These are phyloP conservation scores for Geotrypetes seraphini DNA, from an alignment of 2,797 vertebrate species.

Conservation along the genomic window DNA sequence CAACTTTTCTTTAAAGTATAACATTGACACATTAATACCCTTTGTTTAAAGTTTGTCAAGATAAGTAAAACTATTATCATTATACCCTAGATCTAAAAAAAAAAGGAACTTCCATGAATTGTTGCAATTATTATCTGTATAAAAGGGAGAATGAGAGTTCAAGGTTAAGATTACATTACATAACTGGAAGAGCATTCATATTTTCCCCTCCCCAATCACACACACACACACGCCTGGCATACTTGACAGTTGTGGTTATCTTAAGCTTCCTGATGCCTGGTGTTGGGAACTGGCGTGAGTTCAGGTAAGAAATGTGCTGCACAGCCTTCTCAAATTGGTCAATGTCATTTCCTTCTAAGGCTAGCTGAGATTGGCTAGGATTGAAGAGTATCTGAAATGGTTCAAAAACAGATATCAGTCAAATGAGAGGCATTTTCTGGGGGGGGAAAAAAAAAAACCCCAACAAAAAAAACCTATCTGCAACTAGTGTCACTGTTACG, in stretches of 20 bases:
- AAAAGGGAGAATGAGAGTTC: too few species aligned
- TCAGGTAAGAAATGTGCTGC: slow-evolving; percentile 88
- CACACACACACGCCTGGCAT: slow-evolving; percentile 13
- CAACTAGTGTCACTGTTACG: too few species aligned
- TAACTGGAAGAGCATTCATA: too few species aligned
- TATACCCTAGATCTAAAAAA: too few species aligned
- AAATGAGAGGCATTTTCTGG: background rate
- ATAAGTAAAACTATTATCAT: too few species aligned
- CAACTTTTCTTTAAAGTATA: too few species aligned
- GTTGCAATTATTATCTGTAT: too few species aligned
- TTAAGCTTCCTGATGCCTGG: slow-evolving; percentile 85
- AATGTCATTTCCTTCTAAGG: slow-evolving; percentile 77
- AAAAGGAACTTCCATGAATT: too few species aligned
- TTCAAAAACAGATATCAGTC: background rate
- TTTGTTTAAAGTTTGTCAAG: too few species aligned
- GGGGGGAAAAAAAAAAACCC: accelerated
- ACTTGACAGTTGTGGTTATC: slow-evolving; percentile 77
- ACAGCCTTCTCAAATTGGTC: slow-evolving; percentile 83
- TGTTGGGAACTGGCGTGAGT: slow-evolving; percentile 92
- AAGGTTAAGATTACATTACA: too few species aligned
- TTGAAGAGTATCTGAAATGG: slow-evolving; percentile 71
- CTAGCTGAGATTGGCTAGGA: slow-evolving; percentile 77
- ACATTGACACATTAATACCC: too few species aligned
- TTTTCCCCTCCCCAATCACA: too few species aligned
- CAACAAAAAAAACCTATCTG: background rate